phyloP scores from a whole-genome alignment of 2,797 vertebrate genomes.

The Sebastes hopkinsi region DNA sequence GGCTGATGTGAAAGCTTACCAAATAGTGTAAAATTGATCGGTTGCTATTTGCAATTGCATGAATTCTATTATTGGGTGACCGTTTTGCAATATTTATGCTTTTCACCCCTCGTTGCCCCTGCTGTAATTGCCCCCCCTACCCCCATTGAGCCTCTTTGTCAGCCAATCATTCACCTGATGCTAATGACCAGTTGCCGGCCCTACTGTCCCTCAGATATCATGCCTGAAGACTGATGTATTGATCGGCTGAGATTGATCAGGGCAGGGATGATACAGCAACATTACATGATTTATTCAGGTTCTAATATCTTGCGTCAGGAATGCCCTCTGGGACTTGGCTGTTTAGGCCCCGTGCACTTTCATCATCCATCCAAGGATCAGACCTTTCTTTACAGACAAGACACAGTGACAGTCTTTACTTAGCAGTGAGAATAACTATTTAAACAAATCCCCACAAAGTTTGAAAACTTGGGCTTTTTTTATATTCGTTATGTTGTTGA shows the following conservation, averaged over 20 bases:
- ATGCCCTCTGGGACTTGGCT: slow-evolving; percentile 49
- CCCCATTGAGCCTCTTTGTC: slow-evolving; percentile 48
- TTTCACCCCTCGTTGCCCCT: slow-evolving; percentile 47
- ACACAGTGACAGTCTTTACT: slow-evolving; percentile 29
- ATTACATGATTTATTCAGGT: slow-evolving; percentile 82
- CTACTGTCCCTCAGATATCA: slow-evolving; percentile 72
- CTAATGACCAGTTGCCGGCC: slow-evolving; percentile 74
- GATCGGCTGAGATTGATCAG: slow-evolving; percentile 81
- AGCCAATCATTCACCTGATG: slow-evolving; percentile 75
- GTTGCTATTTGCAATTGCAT: slow-evolving; percentile 41
- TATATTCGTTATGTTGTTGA: slow-evolving; percentile 29
- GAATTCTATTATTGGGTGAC: slow-evolving; percentile 56
- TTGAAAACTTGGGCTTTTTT: slow-evolving; percentile 30
- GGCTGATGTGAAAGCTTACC: slow-evolving; percentile 32
- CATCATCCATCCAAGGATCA: slow-evolving; percentile 65
- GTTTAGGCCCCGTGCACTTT: slow-evolving; percentile 53
- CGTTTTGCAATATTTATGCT: slow-evolving; percentile 63
- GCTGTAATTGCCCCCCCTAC: slow-evolving; percentile 22
- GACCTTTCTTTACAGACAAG: slow-evolving; percentile 49
- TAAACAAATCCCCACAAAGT: slow-evolving; percentile 20
- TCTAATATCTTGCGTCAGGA: slow-evolving; percentile 76
- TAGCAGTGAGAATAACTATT: slow-evolving; percentile 32
- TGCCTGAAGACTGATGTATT: slow-evolving; percentile 80
- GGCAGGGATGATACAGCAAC: slow-evolving; percentile 81
- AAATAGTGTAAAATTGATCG: slow-evolving; percentile 50